Conservation (phyloP, 2,888 invertebrate species). For the Drosophila kambysellisi region DNA sequence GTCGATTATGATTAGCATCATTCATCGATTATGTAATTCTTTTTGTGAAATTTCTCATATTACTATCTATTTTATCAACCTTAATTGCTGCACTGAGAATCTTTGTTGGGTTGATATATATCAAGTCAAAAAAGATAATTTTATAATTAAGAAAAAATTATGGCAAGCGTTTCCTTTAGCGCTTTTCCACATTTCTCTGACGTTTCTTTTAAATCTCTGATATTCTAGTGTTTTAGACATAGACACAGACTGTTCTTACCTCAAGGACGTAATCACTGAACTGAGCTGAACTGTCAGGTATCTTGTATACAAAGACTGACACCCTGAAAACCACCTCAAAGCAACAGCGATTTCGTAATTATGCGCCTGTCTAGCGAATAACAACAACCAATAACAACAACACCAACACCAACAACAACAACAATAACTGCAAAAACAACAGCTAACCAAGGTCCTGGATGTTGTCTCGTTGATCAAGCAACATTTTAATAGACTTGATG, state of each 20-base stretch:
- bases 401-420: background rate
- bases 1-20: too few species aligned
- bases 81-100: background rate
- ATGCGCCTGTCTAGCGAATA: conserved; percentile 59
- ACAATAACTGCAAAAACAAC: conserved; percentile 29
- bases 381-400: conserved; percentile 19
- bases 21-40: background rate
- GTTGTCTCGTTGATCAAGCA: conserved; percentile 73
- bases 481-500: conserved; percentile 77
- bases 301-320: conserved; percentile 19
- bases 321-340: conserved; percentile 35
- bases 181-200: background rate
- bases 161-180: background rate
- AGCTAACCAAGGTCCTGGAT: conserved; percentile 14
- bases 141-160: background rate
- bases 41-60: background rate
- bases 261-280: background rate
- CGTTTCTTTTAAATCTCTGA: background rate
- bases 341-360: conserved; percentile 61
- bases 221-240: background rate
- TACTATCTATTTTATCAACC: background rate
- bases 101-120: too few species aligned
- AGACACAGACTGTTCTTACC: background rate
- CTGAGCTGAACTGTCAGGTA: conserved; percentile 9
- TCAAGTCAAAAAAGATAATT: background rate